Conservation (phyloP, 2,888 invertebrate species). For the Eulithis prunata region DNA sequence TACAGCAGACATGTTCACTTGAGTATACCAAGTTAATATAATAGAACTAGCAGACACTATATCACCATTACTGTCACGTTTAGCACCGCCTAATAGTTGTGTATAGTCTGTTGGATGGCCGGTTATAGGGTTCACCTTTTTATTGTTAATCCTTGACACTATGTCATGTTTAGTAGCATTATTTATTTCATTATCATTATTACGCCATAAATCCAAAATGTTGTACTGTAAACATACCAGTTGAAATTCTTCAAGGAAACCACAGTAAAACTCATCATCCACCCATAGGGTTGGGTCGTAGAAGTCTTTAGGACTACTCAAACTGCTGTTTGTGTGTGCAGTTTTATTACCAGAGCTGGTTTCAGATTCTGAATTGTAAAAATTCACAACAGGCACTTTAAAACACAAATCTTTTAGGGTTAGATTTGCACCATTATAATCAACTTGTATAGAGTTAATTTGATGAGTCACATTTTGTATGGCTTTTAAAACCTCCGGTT, state of each 20-base stretch:
- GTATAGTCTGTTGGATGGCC: conserved; percentile 87
- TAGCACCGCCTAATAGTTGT: conserved; percentile 85
- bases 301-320: conserved; percentile 56
- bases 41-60: conserved; percentile 87
- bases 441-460: conserved; percentile 69
- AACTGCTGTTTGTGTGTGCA: conserved; percentile 42
- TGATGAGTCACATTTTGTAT: conserved; percentile 80
- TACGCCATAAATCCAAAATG: conserved; percentile 89
- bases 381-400: conserved; percentile 75
- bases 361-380: conserved; percentile 55
- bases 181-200: conserved; percentile 78
- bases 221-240: conserved; percentile 86
- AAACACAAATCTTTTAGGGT: conserved; percentile 70
- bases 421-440: conserved; percentile 54
- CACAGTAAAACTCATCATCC: conserved; percentile 85
- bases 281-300: conserved; percentile 85
- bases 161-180: conserved; percentile 86
- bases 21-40: conserved; percentile 86
- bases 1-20: conserved; percentile 87
- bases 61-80: conserved; percentile 83
- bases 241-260: conserved; percentile 85
- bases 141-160: conserved; percentile 83
- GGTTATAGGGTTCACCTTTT: conserved; percentile 85
- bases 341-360: conserved; percentile 54
- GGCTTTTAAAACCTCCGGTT: conserved; percentile 82